phyloP scores from a whole-genome alignment of 1,140 invertebrate species.

The Delia radicum region DNA sequence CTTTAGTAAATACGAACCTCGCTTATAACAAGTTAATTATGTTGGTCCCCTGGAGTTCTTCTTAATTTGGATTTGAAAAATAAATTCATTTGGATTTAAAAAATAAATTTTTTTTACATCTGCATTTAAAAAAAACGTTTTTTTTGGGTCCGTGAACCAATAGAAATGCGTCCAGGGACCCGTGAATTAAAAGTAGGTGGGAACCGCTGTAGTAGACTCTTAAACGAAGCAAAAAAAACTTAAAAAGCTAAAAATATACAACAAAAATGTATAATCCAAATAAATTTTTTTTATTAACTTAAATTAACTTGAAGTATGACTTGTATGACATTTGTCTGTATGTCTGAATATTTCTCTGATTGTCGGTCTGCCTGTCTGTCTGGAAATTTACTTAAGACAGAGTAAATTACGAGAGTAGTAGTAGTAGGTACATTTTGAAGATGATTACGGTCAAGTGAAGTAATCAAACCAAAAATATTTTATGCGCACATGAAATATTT shows the following conservation, averaged over 20 bases:
- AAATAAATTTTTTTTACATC: no score
- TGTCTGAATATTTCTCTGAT: background rate
- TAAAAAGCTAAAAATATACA: no score
- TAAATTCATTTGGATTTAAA: no score
- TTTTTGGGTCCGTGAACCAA: no score
- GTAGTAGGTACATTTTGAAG: background rate
- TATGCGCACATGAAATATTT: background rate
- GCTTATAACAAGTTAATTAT: no score
- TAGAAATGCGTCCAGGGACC: no score
- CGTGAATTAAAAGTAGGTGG: no score
- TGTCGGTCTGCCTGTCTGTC: background rate
- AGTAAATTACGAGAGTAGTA: background rate
- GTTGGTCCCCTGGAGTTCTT: no score
- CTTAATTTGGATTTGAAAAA: no score
- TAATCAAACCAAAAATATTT: constrained; percentile 3
- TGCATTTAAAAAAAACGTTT: no score
- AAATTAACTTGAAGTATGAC: constrained; percentile 11
- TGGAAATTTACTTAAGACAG: background rate
- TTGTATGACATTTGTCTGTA: background rate
- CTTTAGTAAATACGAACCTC: no score
- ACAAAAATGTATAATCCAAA: constrained; percentile 9
- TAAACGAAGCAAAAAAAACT: background rate
- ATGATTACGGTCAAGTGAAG: constrained; percentile 17
- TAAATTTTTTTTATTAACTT: constrained; percentile 13
- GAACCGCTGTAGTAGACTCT: no score